These are phyloP conservation scores for Anorthoa munda DNA, from an alignment of 2,888 invertebrate genomes.

Conservation along the genomic window DNA sequence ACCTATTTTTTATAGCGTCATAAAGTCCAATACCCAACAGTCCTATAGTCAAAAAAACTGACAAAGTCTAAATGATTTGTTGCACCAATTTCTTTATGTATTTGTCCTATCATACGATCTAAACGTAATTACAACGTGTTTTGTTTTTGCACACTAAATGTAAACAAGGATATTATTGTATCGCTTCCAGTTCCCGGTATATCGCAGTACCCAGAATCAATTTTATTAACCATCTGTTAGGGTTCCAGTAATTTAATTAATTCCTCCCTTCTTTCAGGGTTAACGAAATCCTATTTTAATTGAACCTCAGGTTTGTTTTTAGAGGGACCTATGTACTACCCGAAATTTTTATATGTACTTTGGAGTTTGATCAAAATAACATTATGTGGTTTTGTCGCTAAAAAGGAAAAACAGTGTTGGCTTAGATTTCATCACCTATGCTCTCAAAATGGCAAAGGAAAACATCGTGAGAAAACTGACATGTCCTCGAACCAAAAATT, in stretches of 20 bases:
- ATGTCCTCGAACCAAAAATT: too few species aligned
- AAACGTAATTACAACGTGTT: background rate
- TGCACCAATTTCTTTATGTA: too few species aligned
- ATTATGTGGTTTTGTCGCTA: background rate
- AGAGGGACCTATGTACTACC: constrained; percentile 33
- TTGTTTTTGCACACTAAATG: background rate
- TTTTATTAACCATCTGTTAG: constrained; percentile 75
- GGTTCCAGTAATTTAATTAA: constrained; percentile 72
- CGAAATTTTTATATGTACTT: constrained; percentile 25
- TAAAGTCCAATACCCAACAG: too few species aligned
- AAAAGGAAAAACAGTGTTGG: background rate
- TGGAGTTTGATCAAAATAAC: background rate
- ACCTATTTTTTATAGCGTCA: too few species aligned
- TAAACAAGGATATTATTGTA: background rate
- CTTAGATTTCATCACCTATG: too few species aligned
- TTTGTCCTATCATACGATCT: background rate
- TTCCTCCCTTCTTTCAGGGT: constrained; percentile 63
- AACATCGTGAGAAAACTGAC: too few species aligned
- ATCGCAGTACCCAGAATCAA: constrained; percentile 66
- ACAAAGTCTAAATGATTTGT: too few species aligned
- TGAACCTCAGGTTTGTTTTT: constrained; percentile 62
- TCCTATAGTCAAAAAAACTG: too few species aligned
- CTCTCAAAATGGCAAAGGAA: too few species aligned
- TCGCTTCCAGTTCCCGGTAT: constrained; percentile 52
- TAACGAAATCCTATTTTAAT: constrained; percentile 68